Evolutionary conservation across 1,140 invertebrate species (phyloP).

Genomic region (Rhagoletis pomonella): DNA sequence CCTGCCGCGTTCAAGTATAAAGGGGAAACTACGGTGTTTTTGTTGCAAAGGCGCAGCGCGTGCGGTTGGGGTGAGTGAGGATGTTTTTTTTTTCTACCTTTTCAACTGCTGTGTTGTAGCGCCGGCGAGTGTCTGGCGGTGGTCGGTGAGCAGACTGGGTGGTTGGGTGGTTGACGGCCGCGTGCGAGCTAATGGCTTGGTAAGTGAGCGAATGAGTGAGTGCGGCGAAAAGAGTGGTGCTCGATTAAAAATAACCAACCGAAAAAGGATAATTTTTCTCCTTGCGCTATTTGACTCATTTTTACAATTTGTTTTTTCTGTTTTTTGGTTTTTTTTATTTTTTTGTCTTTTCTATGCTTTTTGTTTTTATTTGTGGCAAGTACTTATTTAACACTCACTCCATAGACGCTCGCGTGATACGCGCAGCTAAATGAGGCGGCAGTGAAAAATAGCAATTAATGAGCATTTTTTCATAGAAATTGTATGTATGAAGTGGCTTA

Average conservation of each 20-base stretch:
- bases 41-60: not conserved
- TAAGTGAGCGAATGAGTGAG: constrained; percentile 18
- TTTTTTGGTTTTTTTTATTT: constrained; percentile 57
- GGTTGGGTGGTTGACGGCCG: not conserved
- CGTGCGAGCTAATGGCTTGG: not conserved
- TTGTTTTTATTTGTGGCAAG: constrained; percentile 12
- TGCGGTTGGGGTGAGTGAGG: not conserved
- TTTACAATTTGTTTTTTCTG: constrained; percentile 59
- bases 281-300: constrained; percentile 63
- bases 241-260: constrained; percentile 68
- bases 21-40: not conserved
- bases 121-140: not conserved
- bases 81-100: too few relatives aligned
- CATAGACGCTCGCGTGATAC: not conserved
- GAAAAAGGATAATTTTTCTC: constrained; percentile 63
- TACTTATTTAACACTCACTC: constrained; percentile 41
- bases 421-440: constrained; percentile 33
- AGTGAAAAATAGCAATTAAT: constrained; percentile 39
- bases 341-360: constrained; percentile 20
- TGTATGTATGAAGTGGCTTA: not conserved
- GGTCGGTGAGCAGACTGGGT: not conserved
- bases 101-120: not conserved
- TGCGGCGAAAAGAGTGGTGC: constrained; percentile 41
- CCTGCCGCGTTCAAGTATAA: not conserved
- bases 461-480: not conserved